Percentiles rank a stretch among this genome's conserved stretches.
Evolutionary conservation across 2,888 invertebrate genomes (phyloP).

Genomic region (Andrena marginata): DNA sequence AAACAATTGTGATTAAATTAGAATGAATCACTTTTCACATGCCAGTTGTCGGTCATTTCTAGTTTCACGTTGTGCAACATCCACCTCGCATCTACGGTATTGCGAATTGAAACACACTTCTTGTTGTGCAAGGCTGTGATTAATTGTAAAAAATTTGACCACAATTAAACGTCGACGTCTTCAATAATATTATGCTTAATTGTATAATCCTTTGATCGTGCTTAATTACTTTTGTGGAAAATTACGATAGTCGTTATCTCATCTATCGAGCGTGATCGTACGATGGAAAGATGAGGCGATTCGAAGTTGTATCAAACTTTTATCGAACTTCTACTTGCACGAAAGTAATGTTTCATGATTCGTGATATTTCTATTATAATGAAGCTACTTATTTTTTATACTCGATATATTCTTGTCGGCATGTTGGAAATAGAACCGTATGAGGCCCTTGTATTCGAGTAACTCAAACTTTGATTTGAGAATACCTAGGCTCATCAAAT

Average conservation of each 20-base stretch:
- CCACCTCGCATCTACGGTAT: not conserved
- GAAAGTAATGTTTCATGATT: no score
- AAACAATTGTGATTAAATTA: no score
- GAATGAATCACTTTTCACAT: not conserved
- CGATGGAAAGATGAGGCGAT: constrained; percentile 17
- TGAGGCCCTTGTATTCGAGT: no score
- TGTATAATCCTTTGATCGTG: not conserved
- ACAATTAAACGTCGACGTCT: not conserved
- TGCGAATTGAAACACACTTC: not conserved
- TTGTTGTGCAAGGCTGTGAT: not conserved
- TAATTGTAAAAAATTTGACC: not conserved
- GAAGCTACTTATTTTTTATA: no score
- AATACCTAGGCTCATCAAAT: no score
- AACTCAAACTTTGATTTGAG: no score
- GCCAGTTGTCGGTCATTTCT: not conserved
- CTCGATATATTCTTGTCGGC: no score
- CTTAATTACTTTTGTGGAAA: not conserved
- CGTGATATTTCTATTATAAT: not conserved
- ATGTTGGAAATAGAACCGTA: no score
- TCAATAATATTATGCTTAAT: not conserved
- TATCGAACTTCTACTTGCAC: not conserved
- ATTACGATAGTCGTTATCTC: constrained; percentile 17
- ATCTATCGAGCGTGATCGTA: constrained; percentile 5
- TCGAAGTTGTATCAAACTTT: not conserved
- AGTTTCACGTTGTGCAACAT: not conserved